Base-by-base conservation (phyloP, 1,140 invertebrate genomes). In the Drosophila bipectinata region DNA sequence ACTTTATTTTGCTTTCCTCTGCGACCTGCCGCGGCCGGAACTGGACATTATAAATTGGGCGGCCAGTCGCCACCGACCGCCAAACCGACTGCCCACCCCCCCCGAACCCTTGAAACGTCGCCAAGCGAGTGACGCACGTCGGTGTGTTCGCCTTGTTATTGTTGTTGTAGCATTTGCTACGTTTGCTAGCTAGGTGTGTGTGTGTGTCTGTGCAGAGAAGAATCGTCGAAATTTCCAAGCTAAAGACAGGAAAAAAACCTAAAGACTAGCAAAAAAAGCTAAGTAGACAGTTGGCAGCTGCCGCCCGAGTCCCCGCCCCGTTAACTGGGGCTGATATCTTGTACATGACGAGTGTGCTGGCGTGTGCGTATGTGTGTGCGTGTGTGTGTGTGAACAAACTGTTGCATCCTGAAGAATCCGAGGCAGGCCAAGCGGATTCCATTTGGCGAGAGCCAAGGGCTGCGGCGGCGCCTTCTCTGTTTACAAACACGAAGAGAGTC, bases 211-310 rank as follows among this genome's bases (percentile, higher is more conserved):
- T 62, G 71, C 52, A 64, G 12, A 71, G 67, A 57, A 57, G 66
- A 64, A 74, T 64, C 61, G 72, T 64, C 62, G 62, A 73, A 74
- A 75, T 66, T 74, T 74, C 52, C 37, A 69, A 69, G 53, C 37
- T 52, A 53, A 47, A 73, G 51, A 64, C 28, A 24, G 10, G 37
- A 71, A 71, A 51, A 45, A 39, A 37, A 32, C 6, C 14, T 28
- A 58, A 14, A 28, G 15, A 30, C 18, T 47, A 56, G 30, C 44
- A n/a, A 30, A 39, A 39, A 62, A 72, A 32, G 18, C 37, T 56
- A 44, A 18, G 41, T 18, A 44, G 41, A 14, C 14, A 18, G 7
- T 15, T 15, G 15, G 41, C 7, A 15, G 4, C n/a, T 44, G 7
- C 14, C 14, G 5, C 34, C 10, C 34, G 12, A 37, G 34, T 37